Base-by-base conservation (phyloP, 1,140 invertebrate genomes). In the Holotrichia oblita region DNA sequence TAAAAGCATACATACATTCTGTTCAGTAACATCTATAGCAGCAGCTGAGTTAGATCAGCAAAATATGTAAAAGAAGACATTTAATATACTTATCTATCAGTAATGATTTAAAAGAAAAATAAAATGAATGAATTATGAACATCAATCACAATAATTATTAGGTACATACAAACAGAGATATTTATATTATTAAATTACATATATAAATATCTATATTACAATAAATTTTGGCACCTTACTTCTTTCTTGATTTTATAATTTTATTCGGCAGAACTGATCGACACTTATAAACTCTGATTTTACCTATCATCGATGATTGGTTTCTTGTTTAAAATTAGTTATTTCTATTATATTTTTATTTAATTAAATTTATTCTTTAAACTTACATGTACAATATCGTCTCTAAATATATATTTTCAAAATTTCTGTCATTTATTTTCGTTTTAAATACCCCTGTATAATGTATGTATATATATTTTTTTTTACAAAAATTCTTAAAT, bases 221-320 rank as follows among this genome's bases (percentile, higher is more conserved):
- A 69, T 22, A 69, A 69, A 69, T 27, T 10, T 69, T 69, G 61
- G 61, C 61, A 69, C 61, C 61, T 22, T 55, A 69, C 22, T 69
- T 69, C 22, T 22, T 14, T 69, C 22, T 69, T 27, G 22, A 27
- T 22, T 69, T 48, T 8, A 10, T 48, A 10, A 17, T 48, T 3
- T 48, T 14, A 22, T 69, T 27, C 22, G 20, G 22, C 22, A 27
- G 12, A 69, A 27, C 9, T 10, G 22, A 69, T 27, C 61, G 48
- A n/a, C 6, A n/a, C 22, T 69, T 34, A 27, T 69, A 34, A 22
- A 69, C 12, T 34, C 22, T 20, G 10, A 10, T 69, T 27, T 22
- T n/a, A n/a, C n/a, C n/a, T n/a, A n/a, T 22, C 20, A 27, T 69
- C 61, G 61, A 27, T 69, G 61, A 69, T 69, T 34, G 7, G 61